Evolutionary conservation across 2,113 vertebrate species (phyloP), one percentile per base, ranked within the genome.

Genomic region (Struthidea cinerea): DNA sequence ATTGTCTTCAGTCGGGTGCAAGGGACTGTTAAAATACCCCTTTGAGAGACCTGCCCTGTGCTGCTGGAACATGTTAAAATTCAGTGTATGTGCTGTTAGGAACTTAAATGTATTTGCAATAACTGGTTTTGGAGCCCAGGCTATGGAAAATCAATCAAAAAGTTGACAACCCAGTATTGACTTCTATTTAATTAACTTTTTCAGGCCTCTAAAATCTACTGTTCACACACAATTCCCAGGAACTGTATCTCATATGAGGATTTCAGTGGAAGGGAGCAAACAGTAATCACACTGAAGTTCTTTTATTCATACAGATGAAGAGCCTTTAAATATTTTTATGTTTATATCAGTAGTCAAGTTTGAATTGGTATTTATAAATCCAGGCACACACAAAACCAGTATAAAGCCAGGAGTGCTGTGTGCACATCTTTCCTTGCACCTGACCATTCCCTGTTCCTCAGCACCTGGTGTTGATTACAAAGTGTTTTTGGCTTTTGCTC

Each of bases 211-310:
- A 15, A 57, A 39, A 41, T 63, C 21, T 47, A 33, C 37, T 68
- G 33, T 24, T 35, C 21, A 6, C 6, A 9, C 67, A 12, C 39
- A 3, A 20, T 74, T 87, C 42, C 19, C 15, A 9, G 39, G 64
- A 61, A 1, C 17, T 8, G 0, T 32, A 0, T 61, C 8, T 61
- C 20, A 3, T 13, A 3, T 3, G 11, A 8, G 1, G 17, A 14
- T 76, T 61, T 55, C 16, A 8, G 8, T 53, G 56, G 30, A 55
- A 55, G 53, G 52, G 33, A 42, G 41, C 83, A 61, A 28, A 44
- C 30, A 41, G 6, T 27, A 27, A 6, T 60, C 23, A 33, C 28
- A 9, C 17, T 46, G 10, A 16, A 22, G 15, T 4, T 68, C 60
- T 4, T 41, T 46, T 55, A 27, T 76, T 81, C 19, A 5, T 13